A percentile compares a stretch with the other conserved stretches of the same genome.
Evolutionary conservation across 2,797 vertebrate genomes (phyloP).

Genomic region (Ceryle rudis): DNA sequence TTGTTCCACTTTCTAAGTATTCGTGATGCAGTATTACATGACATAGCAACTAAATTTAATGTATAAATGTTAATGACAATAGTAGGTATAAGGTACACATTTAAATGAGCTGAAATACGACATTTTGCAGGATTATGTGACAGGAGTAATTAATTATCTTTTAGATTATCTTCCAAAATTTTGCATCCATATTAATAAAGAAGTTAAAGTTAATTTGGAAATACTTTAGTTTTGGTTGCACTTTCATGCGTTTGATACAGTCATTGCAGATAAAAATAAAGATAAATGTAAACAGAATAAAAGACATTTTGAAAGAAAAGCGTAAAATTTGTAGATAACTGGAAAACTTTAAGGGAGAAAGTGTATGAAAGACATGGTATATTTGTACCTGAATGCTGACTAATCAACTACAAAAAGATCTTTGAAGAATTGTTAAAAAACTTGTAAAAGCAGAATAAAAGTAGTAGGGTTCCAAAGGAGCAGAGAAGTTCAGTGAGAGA

Average conservation of each 20-base stretch:
- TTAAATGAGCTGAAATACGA: background rate
- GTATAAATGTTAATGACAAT: background rate
- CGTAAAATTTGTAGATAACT: background rate
- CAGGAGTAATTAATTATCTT: background rate
- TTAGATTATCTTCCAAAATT: background rate
- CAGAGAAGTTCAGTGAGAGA: background rate
- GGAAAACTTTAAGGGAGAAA: slow-evolving; percentile 10
- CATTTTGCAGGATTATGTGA: background rate
- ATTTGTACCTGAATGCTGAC: background rate
- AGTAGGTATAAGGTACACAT: background rate
- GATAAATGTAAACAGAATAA: background rate
- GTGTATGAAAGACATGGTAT: background rate
- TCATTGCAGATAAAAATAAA: background rate
- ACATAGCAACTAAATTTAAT: background rate
- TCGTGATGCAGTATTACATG: background rate
- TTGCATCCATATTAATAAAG: background rate
- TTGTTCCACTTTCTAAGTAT: background rate
- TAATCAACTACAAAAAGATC: background rate
- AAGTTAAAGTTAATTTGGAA: background rate
- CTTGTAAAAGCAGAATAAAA: background rate
- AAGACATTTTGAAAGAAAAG: background rate
- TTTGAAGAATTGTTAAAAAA: background rate
- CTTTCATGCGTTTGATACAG: background rate
- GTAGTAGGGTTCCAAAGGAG: background rate
- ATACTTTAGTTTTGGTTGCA: background rate